Base-by-base conservation (phyloP, 2,888 invertebrate species). In the Conus canariensis region DNA sequence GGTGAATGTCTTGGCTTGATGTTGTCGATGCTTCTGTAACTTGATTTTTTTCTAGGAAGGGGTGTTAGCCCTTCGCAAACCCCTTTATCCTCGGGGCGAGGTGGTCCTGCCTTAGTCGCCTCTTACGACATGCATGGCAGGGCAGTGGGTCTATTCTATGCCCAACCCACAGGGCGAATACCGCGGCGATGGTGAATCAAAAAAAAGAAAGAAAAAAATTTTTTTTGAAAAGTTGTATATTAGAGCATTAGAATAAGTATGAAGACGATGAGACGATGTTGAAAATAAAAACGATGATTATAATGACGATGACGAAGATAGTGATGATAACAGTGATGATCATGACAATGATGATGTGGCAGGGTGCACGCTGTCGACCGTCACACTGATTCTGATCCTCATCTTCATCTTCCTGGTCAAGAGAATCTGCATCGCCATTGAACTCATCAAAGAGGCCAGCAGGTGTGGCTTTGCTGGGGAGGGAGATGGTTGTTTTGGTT, bases 351-450 rank as follows among this genome's bases (percentile, higher is more conserved):
- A 77, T 30, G 30, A 77, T 19, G 56, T 87, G 93, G 25, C 94
- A 97, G 97, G 96, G 5, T 98, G 99, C 67, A 96, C 97, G 30
- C 96, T 97, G 30, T 97, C 97, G 0, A 95, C 98, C 0, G 93
- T 98, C 22, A 96, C 98, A 0, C 95, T 97, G 0, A 97, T 96
- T 70, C 94, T 95, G 58, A 82, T 96, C 22, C 96, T 99, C 22
- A 97, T 98, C 19, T 97, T 99, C 0, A 97, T 99, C 89, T 98
- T 98, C 96, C 97, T 99, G 90, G 97, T 99, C 87, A 93, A 98
- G 91, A 97, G 99, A 90, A 98, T 99, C 92, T 96, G 97, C 16
- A 97, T 99, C 91, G 99, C 99, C 4, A 98, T 99, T 91, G 98
- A 98, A 8, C 97, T 99, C 58, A 98, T 99, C 92, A 98, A 98